Evolutionary conservation across 2,888 invertebrate species (phyloP), one percentile per base, ranked within the genome.

Genomic region (Caenorhabditis uteleia): DNA sequence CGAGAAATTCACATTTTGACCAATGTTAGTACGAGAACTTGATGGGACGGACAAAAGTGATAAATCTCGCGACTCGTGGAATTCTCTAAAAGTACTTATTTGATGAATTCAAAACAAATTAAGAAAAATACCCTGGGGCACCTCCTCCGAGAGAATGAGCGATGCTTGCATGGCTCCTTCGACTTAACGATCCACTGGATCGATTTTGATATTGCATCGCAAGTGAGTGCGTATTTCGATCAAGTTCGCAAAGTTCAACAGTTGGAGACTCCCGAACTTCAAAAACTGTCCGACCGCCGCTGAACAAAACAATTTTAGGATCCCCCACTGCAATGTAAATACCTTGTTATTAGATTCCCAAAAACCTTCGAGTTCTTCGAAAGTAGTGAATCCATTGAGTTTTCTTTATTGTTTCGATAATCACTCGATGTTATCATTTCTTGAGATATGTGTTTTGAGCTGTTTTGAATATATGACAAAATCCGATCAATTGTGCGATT

Each of bases 191-290:
- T 38, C 67, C 67, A 33, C 67, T 60, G 14, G 64, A 67, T 25
- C 70, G 42, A 33, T 57, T 67, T 36, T 68, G 68, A 39, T 71
- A 71, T 44, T 62, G 66, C 71, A 71, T 71, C 7, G 71, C 71
- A 31, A 71, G 31, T 1, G 50, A 50, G 42, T 71, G 68, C 3
- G 71, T 71, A 31, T 71, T 71, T 14, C 66, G 38, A 26, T 71
- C 71, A 23, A 71, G 46, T 26, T 71, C 68, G 26, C 60, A 64
- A 3, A 57, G 27, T 34, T 57, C 54, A 6, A 54, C 44, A 16
- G 59, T 55, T 26, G 60, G 66, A 0, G 60, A 56, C 10, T 60
- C 56, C 23, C 65, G 51, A 36, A 55, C 51, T 34, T 56, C 62
- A 26, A 62, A 56, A n/a, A 62, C 62, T 8, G 62, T 62, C 10